Evolutionary conservation across 2,888 invertebrate species (phyloP), one percentile per base, ranked within the genome.

Genomic region (Phortica okadai): DNA sequence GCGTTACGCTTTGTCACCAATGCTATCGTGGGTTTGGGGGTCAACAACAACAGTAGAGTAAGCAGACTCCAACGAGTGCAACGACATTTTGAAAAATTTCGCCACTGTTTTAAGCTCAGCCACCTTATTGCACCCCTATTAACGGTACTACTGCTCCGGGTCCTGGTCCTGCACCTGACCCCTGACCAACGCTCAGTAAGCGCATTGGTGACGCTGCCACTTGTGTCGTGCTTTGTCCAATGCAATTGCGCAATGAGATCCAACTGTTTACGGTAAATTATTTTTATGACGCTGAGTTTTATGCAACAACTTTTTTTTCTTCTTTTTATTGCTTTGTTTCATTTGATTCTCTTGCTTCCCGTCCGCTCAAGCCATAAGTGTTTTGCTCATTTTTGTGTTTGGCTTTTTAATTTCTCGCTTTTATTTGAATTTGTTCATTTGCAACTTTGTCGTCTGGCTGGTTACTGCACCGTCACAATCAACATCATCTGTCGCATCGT

Each of bases 221-320:
- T 16, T 59, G n/a, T 59, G 21, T n/a, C n/a, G n/a, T 3, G 21
- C n/a, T 78, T 33, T 69, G 73, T 74, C 66, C 14, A 66, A 62
- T 62, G 62, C 25, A 54, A n/a, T n/a, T 73, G 75, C 73, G 75
- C 77, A 76, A 75, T 77, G 73, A 76, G 77, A 77, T 58, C 76
- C 79, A 83, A 83, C 83, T 82, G 79, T 82, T 83, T 79, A 80
- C 79, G 79, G 79, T 80, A 81, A 81, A 82, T 83, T 82, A 82
- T 81, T 82, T 82, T 80, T 74, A 77, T 64, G 74, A 59, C 73
- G 56, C 58, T 50, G 74, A n/a, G 45, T 73, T 75, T 76, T 58
- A 78, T 75, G 76, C 80, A 77, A 74, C 78, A 73, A 67, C 67
- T 76, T 78, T 80, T 76, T 76, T 33, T 56, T 73, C 62, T 75